Evolutionary conservation across 2,797 vertebrate genomes (phyloP), one percentile per base, ranked within the genome.

Genomic region (Acrossocheilus wenchowensis): DNA sequence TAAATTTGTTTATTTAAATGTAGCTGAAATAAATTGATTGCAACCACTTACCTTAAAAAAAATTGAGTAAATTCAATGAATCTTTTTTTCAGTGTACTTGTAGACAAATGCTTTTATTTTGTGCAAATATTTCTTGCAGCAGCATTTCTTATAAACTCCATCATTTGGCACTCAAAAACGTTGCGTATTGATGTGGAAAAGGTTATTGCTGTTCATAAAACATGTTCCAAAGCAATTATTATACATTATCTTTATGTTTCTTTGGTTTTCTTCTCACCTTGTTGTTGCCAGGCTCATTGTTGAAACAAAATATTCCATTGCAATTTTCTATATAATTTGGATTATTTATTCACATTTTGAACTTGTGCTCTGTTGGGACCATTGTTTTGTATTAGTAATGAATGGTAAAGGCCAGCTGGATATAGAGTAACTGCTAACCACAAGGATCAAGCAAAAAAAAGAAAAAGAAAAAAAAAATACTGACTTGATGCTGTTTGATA

Each of bases 341-440:
- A 82, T 83, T 87, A 73, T 87, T 88, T 66, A 86, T 85, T 89
- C 64, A 50, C 26, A 62, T 78, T 88, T 87, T 57, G 64, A 26
- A 26, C 26, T 26, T 26, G 26, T 26, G 26, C 26, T 39, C 26
- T 68, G 48, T 10, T 43, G 54, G 73, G 62, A 78, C 48, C 81
- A 50, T 71, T 82, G 78, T 80, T 21, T 48, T 17, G 60, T 71
- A 39, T 87, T 87, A 57, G 62, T 85, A 52, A 86, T 30, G 57
- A 66, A 85, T 84, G 39, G 39, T n/a, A 71, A 86, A 85, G 60
- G 73, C 72, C 41, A 87, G 60, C 82, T 91, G 87, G 78, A 83
- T 72, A 19, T 87, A 81, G 45, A 19, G 21, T 30, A 87, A 57
- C 34, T 87, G 19, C 54, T 21, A 45, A 41, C 41, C 60, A 48